These are phyloP conservation scores for Taxidea taxus DNA, from an alignment of 2,113 vertebrate genomes.

Conservation along the genomic window DNA sequence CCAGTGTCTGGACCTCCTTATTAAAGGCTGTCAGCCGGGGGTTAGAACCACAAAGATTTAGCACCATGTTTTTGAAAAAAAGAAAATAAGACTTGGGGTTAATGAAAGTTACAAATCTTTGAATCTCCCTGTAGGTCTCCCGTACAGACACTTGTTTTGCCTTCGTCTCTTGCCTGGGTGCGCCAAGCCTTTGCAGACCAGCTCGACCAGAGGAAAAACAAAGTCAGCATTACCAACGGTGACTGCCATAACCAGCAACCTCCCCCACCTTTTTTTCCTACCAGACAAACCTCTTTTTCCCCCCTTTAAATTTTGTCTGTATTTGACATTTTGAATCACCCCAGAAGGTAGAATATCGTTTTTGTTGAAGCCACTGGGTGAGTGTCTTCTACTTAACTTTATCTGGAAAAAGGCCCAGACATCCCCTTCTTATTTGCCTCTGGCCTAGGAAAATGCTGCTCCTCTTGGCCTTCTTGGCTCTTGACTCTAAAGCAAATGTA, in stretches of 20 bases:
- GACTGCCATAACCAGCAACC: slow-evolving; percentile 7
- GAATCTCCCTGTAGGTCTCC: slow-evolving; percentile 9
- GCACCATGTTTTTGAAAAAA: slow-evolving; percentile 23
- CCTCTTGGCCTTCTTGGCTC: not conserved
- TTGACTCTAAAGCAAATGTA: not conserved
- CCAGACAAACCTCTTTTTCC: not conserved
- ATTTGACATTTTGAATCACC: slow-evolving; percentile 71
- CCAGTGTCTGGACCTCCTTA: slow-evolving; percentile 56
- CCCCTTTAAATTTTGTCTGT: slow-evolving; percentile 57
- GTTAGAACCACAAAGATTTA: slow-evolving; percentile 50
- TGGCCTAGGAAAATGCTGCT: slow-evolving; percentile 38
- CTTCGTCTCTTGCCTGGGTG: slow-evolving; percentile 65
- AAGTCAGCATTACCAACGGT: slow-evolving; percentile 22
- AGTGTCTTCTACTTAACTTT: slow-evolving; percentile 38
- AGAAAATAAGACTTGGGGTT: slow-evolving; percentile 22
- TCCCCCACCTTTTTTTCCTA: not conserved
- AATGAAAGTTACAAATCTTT: slow-evolving; percentile 46
- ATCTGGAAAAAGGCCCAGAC: slow-evolving; percentile 68
- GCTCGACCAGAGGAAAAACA: slow-evolving; percentile 47
- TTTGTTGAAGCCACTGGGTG: slow-evolving; percentile 53
- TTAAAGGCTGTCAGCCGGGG: slow-evolving; percentile 45
- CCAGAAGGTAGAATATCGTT: slow-evolving; percentile 41
- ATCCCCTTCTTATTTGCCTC: slow-evolving; percentile 56
- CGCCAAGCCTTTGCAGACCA: slow-evolving; percentile 58
- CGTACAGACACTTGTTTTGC: slow-evolving; percentile 67